These are phyloP conservation scores for Bombylius major DNA, from an alignment of 2,888 invertebrate species.

Conservation along the genomic window DNA sequence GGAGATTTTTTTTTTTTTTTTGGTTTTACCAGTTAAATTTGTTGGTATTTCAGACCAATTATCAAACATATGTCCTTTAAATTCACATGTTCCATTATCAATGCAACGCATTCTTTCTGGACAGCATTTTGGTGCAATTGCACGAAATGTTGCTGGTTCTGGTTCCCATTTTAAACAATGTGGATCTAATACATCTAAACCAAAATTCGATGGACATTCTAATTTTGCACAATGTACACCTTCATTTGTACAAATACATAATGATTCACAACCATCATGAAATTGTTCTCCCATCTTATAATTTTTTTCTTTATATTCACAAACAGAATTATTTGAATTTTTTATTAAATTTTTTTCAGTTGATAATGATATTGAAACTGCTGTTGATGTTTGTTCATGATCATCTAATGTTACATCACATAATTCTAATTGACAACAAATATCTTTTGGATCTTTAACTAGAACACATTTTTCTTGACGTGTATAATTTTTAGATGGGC, in stretches of 20 bases:
- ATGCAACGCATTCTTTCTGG: conserved; percentile 65
- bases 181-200: conserved; percentile 71
- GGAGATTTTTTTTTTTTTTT: too few relatives aligned
- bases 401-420: conserved; percentile 75
- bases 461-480: conserved; percentile 63
- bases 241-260: conserved; percentile 60
- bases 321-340: conserved; percentile 25
- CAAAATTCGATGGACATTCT: conserved; percentile 73
- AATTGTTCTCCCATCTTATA: conserved; percentile 54
- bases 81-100: conserved; percentile 70
- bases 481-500: conserved; percentile 43
- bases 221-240: conserved; percentile 67
- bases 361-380: conserved; percentile 9
- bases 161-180: conserved; percentile 80
- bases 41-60: conserved; percentile 76
- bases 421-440: conserved; percentile 72
- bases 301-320: conserved; percentile 26
- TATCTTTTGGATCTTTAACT: conserved; percentile 67
- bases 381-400: conserved; percentile 45
- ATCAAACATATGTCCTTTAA: conserved; percentile 46
- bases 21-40: conserved; percentile 47
- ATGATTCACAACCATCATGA: conserved; percentile 67
- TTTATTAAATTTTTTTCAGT: conserved; percentile 27
- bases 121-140: conserved; percentile 67
- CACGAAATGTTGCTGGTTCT: conserved; percentile 54